phyloP scores from a whole-genome alignment of 1,140 invertebrate genomes.

The Zaprionus kolodkinae region DNA sequence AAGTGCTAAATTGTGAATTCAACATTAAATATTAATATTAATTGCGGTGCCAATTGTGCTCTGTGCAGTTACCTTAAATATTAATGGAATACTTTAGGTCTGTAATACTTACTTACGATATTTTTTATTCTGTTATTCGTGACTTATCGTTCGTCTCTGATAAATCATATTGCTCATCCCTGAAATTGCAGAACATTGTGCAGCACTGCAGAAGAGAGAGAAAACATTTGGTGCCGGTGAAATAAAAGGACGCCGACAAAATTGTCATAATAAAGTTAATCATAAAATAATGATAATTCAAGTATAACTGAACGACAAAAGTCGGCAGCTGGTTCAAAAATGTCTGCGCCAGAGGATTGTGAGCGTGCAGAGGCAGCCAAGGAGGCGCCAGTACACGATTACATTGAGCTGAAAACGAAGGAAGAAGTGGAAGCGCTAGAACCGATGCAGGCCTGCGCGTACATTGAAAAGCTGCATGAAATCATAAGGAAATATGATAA shows the following conservation, averaged over 20 bases:
- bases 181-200: not conserved
- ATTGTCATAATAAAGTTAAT: not conserved
- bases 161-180: not conserved
- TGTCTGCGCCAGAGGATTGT: conserved; percentile 22
- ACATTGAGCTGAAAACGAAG: conserved; percentile 55
- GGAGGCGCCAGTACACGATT: conserved; percentile 48
- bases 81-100: not conserved
- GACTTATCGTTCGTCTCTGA: not conserved
- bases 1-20: not conserved
- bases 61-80: too few species aligned
- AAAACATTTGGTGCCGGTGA: not conserved
- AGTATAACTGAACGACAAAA: not conserved
- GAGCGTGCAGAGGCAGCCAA: conserved; percentile 7
- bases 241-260: not conserved
- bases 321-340: not conserved
- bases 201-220: not conserved
- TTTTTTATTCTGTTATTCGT: not conserved
- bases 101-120: not conserved
- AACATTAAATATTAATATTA: too few species aligned
- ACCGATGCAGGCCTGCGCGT: conserved; percentile 43
- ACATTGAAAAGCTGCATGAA: conserved; percentile 67
- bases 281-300: not conserved
- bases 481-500: conserved; percentile 69
- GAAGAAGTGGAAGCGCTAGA: conserved; percentile 50
- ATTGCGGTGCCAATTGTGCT: too few species aligned